phyloP scores from a whole-genome alignment of 30 jellyfish, hydroid and myxozoan genomes.

The Aurelia aurita complex sp. Pacific region DNA sequence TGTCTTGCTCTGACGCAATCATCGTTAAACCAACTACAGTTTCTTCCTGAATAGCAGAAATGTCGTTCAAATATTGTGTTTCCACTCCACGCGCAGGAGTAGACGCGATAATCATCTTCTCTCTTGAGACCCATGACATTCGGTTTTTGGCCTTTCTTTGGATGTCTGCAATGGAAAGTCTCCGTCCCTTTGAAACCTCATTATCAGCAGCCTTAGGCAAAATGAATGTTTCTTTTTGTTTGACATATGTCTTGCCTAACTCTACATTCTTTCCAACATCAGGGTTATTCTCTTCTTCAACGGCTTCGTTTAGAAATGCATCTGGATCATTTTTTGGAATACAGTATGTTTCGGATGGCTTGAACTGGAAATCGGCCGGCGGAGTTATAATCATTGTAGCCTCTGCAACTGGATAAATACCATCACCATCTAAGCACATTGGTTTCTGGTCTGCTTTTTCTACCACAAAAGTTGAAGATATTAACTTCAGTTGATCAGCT shows the following conservation, averaged over 20 bases:
- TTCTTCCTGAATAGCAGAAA: background rate
- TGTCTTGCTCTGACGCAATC: no score
- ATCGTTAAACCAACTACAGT: no score
- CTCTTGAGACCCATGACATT: slow-evolving; percentile 55
- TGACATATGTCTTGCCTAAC: background rate
- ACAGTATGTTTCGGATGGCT: slow-evolving; percentile 3
- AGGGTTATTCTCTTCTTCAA: background rate
- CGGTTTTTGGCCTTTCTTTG: slow-evolving; percentile 22
- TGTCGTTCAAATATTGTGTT: background rate
- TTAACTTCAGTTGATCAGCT: no score
- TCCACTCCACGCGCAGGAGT: slow-evolving; percentile 8
- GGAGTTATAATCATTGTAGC: slow-evolving; percentile 2
- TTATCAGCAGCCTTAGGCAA: background rate
- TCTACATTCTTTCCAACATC: background rate
- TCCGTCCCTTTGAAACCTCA: background rate
- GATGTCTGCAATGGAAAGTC: slow-evolving; percentile 27
- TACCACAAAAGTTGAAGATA: no score
- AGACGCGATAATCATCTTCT: slow-evolving; percentile 24
- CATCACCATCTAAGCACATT: no score
- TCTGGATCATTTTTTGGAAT: slow-evolving; percentile 11
- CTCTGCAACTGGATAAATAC: background rate
- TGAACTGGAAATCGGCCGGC: background rate
- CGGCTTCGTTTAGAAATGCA: background rate
- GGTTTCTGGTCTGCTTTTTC: no score
- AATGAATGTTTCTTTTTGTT: slow-evolving; percentile 1